Percentiles rank a stretch among this genome's conserved stretches.
These are phyloP conservation scores for Cherax destructor DNA, from an alignment of 1,140 invertebrate species.

Conservation along the genomic window DNA sequence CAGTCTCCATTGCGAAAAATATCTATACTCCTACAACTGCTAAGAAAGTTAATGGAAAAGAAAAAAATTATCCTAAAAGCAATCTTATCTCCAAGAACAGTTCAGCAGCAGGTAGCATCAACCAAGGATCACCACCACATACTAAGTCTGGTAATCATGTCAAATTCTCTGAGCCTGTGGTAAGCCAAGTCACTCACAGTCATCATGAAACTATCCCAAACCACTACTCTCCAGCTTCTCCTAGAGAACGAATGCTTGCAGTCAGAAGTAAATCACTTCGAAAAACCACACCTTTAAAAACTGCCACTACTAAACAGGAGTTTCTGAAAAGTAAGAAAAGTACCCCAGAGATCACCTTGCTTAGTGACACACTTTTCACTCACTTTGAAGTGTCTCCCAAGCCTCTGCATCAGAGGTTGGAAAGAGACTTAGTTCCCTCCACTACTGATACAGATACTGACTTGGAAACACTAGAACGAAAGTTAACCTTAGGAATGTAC, in stretches of 20 bases:
- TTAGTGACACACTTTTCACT: conserved; percentile 68
- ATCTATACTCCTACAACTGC: background rate
- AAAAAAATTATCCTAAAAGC: background rate
- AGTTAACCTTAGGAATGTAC: conserved; percentile 60
- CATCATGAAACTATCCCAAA: background rate
- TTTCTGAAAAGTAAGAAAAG: background rate
- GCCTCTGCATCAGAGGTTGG: background rate
- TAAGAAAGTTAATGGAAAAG: background rate
- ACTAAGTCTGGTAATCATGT: conserved; percentile 45
- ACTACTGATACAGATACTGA: conserved; percentile 69
- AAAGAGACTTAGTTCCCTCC: background rate
- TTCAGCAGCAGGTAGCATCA: background rate
- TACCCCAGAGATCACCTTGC: conserved; percentile 40
- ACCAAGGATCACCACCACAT: background rate
- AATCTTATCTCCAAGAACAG: background rate
- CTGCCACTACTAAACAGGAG: background rate
- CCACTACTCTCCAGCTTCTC: conserved; percentile 48
- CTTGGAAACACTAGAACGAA: conserved; percentile 64
- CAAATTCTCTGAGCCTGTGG: conserved; percentile 52
- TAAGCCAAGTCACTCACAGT: conserved; percentile 41
- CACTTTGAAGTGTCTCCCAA: conserved; percentile 53
- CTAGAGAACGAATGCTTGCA: conserved; percentile 51
- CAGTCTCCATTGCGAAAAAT: background rate
- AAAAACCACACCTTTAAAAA: background rate
- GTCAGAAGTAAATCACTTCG: background rate